A percentile compares a stretch with the other conserved stretches of the same genome.
Evolutionary conservation across 2,797 vertebrate species (phyloP).

Genomic region (Micrastur ruficollis): DNA sequence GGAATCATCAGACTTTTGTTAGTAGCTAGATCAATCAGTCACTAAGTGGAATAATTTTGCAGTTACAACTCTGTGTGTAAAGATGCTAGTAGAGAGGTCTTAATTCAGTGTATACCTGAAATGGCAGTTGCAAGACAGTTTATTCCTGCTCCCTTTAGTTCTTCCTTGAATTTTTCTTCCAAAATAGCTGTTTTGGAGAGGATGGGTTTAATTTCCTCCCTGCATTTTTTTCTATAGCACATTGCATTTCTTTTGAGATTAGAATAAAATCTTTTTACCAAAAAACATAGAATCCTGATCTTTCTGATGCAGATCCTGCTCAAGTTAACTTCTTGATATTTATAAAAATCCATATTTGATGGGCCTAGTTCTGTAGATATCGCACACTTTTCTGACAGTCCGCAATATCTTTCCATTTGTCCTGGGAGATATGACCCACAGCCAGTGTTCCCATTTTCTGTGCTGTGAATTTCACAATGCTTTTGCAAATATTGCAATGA

Average conservation of each 20-base stretch:
- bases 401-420: neutral
- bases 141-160: neutral
- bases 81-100: neutral
- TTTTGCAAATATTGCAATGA: neutral
- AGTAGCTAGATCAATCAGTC: neutral
- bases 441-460: neutral
- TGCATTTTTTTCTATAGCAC: neutral
- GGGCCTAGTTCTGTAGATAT: neutral
- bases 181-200: neutral
- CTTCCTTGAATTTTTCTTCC: neutral
- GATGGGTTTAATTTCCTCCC: neutral
- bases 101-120: neutral
- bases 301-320: neutral
- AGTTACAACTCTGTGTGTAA: neutral
- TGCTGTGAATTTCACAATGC: neutral
- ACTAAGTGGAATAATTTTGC: neutral
- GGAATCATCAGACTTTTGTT: neutral
- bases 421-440: neutral
- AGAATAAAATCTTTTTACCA: neutral
- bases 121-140: neutral
- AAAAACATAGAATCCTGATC: neutral
- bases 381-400: neutral
- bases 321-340: neutral
- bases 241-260: neutral
- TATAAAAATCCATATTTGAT: neutral